Evolutionary conservation across 2,797 vertebrate species (phyloP), one percentile per base, ranked within the genome.

Genomic region (Erethizon dorsatum): DNA sequence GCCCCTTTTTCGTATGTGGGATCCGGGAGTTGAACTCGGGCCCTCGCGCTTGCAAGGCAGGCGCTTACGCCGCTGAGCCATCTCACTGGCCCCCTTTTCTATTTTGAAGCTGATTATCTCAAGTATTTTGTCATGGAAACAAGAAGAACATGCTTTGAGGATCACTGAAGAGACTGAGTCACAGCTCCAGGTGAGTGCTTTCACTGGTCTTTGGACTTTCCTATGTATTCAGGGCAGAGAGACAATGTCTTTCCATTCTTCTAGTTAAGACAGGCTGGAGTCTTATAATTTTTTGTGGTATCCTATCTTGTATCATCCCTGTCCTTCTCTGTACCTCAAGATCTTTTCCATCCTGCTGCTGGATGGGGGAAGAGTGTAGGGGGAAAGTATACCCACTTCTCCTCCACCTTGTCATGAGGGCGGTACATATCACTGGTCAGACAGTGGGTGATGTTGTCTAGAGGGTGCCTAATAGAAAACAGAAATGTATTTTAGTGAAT

Each of bases 201-300:
- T 73, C 18, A 41, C 18, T 20, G 7, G 33, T 67, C 20, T 31
- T 86, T 28, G 56, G 56, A 73, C 10, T 54, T 1, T 18, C 20
- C n/a, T 63, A 47, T 83, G 61, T 45, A 84, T 84, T 87, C 24
- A 31, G 45, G 5, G 3, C 28, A 77, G 65, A 71, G 13, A 77
- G 37, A 37, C 3, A 37, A 15, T 33, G 17, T 79, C 61, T 47
- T 67, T 71, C 22, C 65, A n/a, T 78, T 45, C 85, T 56, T 1
- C n/a, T n/a, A 7, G 0, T 47, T 65, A 26, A 9, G 17, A 6
- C 1, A 31, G 65, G 15, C 45, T 94, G 4, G 54, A 20, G n/a
- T 92, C 69, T 77, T 47, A 52, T 4, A 47, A 26, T 24, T 77
- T 85, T 65, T 83, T 57, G 31, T 47, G 37, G 28, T 7, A 2